Percentiles rank a stretch among this genome's conserved stretches.
These are phyloP conservation scores for Amyelois transitella DNA, from an alignment of 1,140 invertebrate genomes.

Conservation along the genomic window DNA sequence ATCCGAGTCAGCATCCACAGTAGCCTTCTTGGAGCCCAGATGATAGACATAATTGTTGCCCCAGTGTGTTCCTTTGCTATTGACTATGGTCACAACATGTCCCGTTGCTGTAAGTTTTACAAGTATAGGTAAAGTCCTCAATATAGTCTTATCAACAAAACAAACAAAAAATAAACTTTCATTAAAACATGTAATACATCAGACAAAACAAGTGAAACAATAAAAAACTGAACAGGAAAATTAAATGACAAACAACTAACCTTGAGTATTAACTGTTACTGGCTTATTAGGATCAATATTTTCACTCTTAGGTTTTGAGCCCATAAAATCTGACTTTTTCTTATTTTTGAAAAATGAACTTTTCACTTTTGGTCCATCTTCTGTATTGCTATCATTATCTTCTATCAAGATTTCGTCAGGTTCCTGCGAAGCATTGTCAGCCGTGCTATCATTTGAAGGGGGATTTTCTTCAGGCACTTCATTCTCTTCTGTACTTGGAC, in stretches of 20 bases:
- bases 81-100: conserved; percentile 66
- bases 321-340: conserved; percentile 20
- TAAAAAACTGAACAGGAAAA: neutral
- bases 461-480: conserved; percentile 10
- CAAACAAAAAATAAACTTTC: too few relatives aligned
- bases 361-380: conserved; percentile 32
- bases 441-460: conserved; percentile 19
- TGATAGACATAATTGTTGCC: conserved; percentile 59
- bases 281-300: conserved; percentile 15
- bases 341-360: conserved; percentile 23
- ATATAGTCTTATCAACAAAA: too few relatives aligned
- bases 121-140: too few relatives aligned
- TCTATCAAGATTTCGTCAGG: conserved; percentile 34
- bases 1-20: conserved; percentile 23
- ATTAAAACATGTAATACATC: neutral
- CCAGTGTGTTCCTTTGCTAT: conserved; percentile 49
- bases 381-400: conserved; percentile 29
- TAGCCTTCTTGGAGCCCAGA: conserved; percentile 30
- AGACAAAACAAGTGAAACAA: neutral
- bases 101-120: conserved; percentile 56
- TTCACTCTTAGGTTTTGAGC: conserved; percentile 5
- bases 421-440: conserved; percentile 21
- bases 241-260: conserved; percentile 16
- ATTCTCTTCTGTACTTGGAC: conserved; percentile 16
- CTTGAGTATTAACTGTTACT: conserved; percentile 47